phyloP scores from a whole-genome alignment of 2,888 invertebrate genomes.

The Tenthredo distinguenda region DNA sequence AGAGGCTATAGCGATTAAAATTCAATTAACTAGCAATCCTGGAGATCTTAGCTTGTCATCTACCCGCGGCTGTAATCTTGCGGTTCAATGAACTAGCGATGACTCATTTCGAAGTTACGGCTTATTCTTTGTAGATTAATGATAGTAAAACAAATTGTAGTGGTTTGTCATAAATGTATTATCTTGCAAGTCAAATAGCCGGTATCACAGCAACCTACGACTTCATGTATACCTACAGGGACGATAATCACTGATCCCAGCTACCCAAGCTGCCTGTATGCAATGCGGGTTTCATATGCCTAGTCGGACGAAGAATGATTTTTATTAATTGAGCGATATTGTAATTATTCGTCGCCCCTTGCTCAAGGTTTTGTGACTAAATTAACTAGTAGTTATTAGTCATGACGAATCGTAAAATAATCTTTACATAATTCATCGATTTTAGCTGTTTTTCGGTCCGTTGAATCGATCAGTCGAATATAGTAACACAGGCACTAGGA shows the following conservation, averaged over 20 bases:
- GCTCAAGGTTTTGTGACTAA: not conserved
- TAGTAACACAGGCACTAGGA: not conserved
- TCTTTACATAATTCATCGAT: conserved; percentile 31
- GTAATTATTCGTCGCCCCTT: conserved; percentile 53
- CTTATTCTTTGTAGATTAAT: not conserved
- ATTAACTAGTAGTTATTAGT: not conserved
- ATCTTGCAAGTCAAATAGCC: no score
- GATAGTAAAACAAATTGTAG: not conserved
- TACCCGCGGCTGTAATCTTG: not conserved
- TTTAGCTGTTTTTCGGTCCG: conserved; percentile 2
- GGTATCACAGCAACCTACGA: no score
- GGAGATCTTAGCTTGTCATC: not conserved
- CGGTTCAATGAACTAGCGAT: not conserved
- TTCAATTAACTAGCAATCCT: not conserved
- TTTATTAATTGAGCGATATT: not conserved
- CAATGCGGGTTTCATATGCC: not conserved
- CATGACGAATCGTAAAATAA: not conserved
- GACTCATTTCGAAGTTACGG: not conserved
- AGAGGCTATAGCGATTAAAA: not conserved
- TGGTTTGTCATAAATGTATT: not conserved
- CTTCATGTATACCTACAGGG: no score
- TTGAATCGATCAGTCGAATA: not conserved
- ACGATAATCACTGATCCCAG: not conserved
- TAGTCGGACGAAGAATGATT: not conserved
- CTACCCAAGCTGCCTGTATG: not conserved